Conservation (phyloP, 2,113 vertebrate species). For the Mastomys coucha region DNA sequence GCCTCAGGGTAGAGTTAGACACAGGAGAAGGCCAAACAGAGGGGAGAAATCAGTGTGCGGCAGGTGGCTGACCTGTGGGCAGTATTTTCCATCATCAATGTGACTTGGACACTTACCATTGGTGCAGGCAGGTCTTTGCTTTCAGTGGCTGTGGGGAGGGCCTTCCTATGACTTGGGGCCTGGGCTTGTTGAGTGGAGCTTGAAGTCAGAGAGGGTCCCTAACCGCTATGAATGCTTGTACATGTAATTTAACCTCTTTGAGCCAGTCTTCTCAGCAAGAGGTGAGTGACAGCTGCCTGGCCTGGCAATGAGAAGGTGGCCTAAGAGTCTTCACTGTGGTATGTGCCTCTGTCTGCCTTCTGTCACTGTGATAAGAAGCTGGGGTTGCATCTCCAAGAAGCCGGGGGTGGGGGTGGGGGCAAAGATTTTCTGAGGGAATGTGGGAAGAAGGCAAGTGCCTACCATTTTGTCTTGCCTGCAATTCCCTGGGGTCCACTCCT, state of each 20-base stretch:
- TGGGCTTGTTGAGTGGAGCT: neutral
- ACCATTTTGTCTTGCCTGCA: neutral
- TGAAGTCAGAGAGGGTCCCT: neutral
- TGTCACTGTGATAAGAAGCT: neutral
- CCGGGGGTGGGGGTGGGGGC: neutral
- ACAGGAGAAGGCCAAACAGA: neutral
- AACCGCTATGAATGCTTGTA: neutral
- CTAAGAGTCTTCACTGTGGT: neutral
- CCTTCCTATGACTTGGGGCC: neutral
- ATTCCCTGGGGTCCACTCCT: neutral
- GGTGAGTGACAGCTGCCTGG: neutral
- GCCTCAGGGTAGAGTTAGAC: neutral
- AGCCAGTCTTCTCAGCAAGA: constrained; percentile 46
- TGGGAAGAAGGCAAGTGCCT: neutral
- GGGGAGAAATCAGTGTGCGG: neutral
- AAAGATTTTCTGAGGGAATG: neutral
- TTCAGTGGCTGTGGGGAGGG: neutral
- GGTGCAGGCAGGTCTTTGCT: neutral
- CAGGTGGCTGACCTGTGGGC: neutral
- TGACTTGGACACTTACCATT: neutral
- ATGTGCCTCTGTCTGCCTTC: neutral
- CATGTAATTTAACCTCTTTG: constrained; percentile 57
- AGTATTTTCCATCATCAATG: neutral
- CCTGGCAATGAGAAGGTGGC: constrained; percentile 45
- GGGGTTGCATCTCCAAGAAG: neutral